phyloP scores from a whole-genome alignment of 1,140 invertebrate genomes.

The Drosophila mauritiana region DNA sequence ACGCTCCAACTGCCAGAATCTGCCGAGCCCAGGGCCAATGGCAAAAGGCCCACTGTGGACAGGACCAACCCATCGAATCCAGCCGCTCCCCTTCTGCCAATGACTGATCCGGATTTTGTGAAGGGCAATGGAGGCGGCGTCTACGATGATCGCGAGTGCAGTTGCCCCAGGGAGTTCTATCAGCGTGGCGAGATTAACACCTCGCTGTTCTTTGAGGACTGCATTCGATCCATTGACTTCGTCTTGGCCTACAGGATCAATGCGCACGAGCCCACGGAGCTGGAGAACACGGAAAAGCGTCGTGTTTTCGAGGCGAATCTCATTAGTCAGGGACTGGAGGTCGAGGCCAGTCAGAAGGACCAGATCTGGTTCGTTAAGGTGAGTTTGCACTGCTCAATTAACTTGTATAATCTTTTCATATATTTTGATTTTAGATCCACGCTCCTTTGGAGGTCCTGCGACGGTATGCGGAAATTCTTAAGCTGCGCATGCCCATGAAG shows the following conservation, averaged over 20 bases:
- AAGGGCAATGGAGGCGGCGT: constrained; percentile 14
- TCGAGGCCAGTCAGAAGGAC: constrained; percentile 87
- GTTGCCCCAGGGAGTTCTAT: constrained; percentile 67
- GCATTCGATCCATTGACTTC: constrained; percentile 90
- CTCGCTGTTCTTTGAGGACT: constrained; percentile 89
- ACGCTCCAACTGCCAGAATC: constrained; percentile 60
- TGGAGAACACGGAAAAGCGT: constrained; percentile 83
- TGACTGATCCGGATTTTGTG: constrained; percentile 50
- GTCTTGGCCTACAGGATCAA: constrained; percentile 90
- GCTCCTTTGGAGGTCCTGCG: constrained; percentile 93
- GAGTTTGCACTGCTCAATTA: background rate
- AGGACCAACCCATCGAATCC: constrained; percentile 38
- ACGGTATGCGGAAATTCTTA: constrained; percentile 96
- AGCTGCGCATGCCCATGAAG: constrained; percentile 97
- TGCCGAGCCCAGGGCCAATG: constrained; percentile 49
- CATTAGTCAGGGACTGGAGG: constrained; percentile 88
- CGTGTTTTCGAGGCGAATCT: constrained; percentile 89
- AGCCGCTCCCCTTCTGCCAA: constrained; percentile 68
- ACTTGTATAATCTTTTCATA: too few species aligned
- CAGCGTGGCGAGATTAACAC: constrained; percentile 79
- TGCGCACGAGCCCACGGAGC: constrained; percentile 85
- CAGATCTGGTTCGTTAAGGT: constrained; percentile 90
- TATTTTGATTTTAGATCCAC: constrained; percentile 88
- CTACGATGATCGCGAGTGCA: constrained; percentile 74
- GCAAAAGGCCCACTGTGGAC: constrained; percentile 38